Evolutionary conservation across 2,888 invertebrate species (phyloP).

Genomic region (Caprella mutica): DNA sequence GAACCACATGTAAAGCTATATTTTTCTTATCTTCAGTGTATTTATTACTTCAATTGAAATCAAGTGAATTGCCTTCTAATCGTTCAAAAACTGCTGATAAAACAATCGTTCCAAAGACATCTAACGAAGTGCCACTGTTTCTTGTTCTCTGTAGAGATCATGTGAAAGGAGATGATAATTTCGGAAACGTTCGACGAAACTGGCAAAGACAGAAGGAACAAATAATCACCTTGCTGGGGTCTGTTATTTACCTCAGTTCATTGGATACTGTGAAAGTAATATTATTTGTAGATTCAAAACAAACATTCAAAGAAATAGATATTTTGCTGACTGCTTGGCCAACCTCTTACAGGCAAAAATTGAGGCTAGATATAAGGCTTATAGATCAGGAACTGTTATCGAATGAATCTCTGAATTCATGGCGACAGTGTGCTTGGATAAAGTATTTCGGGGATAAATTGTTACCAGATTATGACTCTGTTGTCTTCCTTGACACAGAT

Average conservation of each 20-base stretch:
- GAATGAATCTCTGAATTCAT: too few species aligned
- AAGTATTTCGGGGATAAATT: constrained; percentile 35
- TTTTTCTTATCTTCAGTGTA: too few species aligned
- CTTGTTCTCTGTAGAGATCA: too few species aligned
- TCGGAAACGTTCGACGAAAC: too few species aligned
- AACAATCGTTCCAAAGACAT: too few species aligned
- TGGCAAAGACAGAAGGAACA: constrained; percentile 22
- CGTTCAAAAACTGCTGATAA: too few species aligned
- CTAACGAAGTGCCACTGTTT: too few species aligned
- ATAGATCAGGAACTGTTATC: too few species aligned
- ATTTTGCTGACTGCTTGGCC: constrained; percentile 5
- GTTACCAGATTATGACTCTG: constrained; percentile 40
- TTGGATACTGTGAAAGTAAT: constrained; percentile 19
- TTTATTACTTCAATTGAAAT: too few species aligned
- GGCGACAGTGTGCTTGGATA: constrained; percentile 30
- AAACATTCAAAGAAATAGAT: constrained; percentile 16
- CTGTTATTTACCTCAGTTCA: constrained; percentile 23
- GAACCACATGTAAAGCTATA: too few species aligned
- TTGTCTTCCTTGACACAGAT: constrained; percentile 46
- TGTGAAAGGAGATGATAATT: too few species aligned
- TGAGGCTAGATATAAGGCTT: constrained; percentile 9
- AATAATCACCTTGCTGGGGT: constrained; percentile 12
- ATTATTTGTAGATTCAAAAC: constrained; percentile 16
- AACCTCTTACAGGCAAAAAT: not conserved
- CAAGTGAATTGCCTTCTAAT: too few species aligned